Evolutionary conservation across 2,113 vertebrate genomes (phyloP).

Genomic region (Platycercus adscitus): DNA sequence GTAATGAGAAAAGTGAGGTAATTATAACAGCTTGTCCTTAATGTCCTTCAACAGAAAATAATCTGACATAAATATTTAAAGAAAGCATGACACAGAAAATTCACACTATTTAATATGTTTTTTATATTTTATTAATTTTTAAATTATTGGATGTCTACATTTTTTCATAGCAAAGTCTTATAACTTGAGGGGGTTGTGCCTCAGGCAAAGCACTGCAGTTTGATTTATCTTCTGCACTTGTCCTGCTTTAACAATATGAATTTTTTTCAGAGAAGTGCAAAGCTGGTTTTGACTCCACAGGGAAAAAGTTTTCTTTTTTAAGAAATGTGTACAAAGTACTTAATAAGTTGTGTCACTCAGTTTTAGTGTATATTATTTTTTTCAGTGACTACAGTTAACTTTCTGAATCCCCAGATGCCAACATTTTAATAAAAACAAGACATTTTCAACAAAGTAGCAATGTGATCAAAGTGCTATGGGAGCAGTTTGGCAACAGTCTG

Average conservation of each 20-base stretch:
- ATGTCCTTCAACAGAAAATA: conserved; percentile 25
- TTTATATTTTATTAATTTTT: conserved; percentile 60
- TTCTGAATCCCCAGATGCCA: conserved; percentile 73
- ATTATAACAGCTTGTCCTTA: background rate
- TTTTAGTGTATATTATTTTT: conserved; percentile 74
- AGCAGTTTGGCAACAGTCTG: conserved; percentile 76
- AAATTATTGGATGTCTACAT: conserved; percentile 21
- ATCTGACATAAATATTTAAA: conserved; percentile 41
- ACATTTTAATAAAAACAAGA: conserved; percentile 84
- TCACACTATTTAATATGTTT: background rate
- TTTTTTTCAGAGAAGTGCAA: conserved; percentile 65
- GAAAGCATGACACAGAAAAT: background rate
- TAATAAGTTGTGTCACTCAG: conserved; percentile 76
- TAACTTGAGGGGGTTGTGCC: conserved; percentile 39
- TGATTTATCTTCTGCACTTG: conserved; percentile 72
- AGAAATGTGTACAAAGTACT: conserved; percentile 72
- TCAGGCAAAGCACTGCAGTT: conserved; percentile 33
- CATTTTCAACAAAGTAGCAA: conserved; percentile 76
- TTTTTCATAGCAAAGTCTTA: conserved; percentile 40
- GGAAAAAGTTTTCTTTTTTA: conserved; percentile 72
- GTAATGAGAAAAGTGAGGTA: background rate
- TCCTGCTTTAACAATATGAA: conserved; percentile 71
- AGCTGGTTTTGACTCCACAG: conserved; percentile 65
- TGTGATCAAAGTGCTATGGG: conserved; percentile 81
- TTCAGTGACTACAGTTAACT: conserved; percentile 74